A percentile compares a stretch with the other conserved stretches of the same genome.
Conservation (phyloP, 2,113 vertebrate species). For the Aleadryas rufinucha region DNA sequence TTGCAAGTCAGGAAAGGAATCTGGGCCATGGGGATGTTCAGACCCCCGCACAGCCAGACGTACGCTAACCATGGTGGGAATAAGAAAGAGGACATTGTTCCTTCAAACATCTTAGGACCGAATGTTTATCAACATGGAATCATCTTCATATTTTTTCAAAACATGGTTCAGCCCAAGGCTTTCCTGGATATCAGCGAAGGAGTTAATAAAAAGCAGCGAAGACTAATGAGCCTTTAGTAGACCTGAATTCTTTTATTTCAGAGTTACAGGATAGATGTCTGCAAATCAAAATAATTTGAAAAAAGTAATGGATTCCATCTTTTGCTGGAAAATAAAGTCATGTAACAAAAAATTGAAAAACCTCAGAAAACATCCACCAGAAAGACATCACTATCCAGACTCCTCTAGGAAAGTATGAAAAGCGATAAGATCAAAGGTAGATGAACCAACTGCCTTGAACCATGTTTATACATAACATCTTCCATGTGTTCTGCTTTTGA, state of each 20-base stretch:
- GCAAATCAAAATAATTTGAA: neutral
- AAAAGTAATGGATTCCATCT: neutral
- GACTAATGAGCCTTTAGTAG: neutral
- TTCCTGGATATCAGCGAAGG: neutral
- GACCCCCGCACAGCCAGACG: neutral
- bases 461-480: slow-evolving; percentile 7
- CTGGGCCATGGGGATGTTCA: slow-evolving; percentile 29
- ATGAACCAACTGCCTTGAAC: neutral
- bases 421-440: slow-evolving; percentile 7
- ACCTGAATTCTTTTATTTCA: neutral
- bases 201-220: neutral
- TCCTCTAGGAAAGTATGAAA: neutral
- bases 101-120: neutral
- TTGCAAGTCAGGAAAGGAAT: slow-evolving; percentile 45
- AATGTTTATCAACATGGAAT: neutral
- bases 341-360: neutral
- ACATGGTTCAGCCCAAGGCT: neutral
- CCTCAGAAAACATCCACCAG: neutral
- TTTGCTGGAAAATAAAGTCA: neutral
- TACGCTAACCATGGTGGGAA: neutral
- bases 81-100: slow-evolving; percentile 30
- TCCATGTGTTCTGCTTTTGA: neutral
- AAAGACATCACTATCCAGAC: neutral
- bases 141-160: neutral
- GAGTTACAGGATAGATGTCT: neutral